phyloP scores from a whole-genome alignment of 2,797 vertebrate species.

The Sebastes iracundus region DNA sequence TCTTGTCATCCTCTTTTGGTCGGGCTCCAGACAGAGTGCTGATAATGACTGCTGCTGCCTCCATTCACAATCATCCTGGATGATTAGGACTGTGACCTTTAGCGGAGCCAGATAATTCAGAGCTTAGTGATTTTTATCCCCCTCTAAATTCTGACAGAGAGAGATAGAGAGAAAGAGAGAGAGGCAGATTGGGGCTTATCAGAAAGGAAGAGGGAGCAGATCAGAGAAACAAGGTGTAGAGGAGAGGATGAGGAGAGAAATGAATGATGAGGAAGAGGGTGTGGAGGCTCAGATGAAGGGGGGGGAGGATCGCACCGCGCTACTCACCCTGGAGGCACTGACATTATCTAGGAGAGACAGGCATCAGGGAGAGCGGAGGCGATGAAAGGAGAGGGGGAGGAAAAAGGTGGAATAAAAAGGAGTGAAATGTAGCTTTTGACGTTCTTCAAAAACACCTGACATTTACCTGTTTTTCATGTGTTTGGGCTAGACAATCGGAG shows the following conservation, averaged over 20 bases:
- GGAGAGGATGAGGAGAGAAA: slow-evolving; percentile 51
- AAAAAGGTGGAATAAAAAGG: slow-evolving; percentile 50
- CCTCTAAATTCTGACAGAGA: slow-evolving; percentile 53
- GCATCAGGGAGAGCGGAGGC: slow-evolving; percentile 48
- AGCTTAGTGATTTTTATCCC: slow-evolving; percentile 70
- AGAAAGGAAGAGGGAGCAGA: slow-evolving; percentile 35
- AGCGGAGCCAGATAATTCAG: slow-evolving; percentile 73
- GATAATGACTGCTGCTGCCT: slow-evolving; percentile 73
- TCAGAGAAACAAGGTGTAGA: slow-evolving; percentile 51
- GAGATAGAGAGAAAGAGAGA: background rate
- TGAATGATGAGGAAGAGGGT: slow-evolving; percentile 39
- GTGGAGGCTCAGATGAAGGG: slow-evolving; percentile 51
- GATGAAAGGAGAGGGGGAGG: slow-evolving; percentile 47
- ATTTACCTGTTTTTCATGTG: slow-evolving; percentile 74
- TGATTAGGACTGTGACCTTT: slow-evolving; percentile 82
- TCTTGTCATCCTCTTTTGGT: slow-evolving; percentile 52
- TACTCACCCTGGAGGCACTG: slow-evolving; percentile 69
- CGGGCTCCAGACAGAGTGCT: slow-evolving; percentile 58
- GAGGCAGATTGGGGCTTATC: slow-evolving; percentile 28
- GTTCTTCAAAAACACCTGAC: slow-evolving; percentile 64
- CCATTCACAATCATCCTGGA: slow-evolving; percentile 56
- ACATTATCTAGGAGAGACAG: slow-evolving; percentile 74
- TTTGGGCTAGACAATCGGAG: slow-evolving; percentile 53
- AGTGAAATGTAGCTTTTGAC: slow-evolving; percentile 74
- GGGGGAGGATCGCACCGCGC: slow-evolving; percentile 67